Conservation (phyloP, 2,888 invertebrate species). For the Capitulum mitella region DNA sequence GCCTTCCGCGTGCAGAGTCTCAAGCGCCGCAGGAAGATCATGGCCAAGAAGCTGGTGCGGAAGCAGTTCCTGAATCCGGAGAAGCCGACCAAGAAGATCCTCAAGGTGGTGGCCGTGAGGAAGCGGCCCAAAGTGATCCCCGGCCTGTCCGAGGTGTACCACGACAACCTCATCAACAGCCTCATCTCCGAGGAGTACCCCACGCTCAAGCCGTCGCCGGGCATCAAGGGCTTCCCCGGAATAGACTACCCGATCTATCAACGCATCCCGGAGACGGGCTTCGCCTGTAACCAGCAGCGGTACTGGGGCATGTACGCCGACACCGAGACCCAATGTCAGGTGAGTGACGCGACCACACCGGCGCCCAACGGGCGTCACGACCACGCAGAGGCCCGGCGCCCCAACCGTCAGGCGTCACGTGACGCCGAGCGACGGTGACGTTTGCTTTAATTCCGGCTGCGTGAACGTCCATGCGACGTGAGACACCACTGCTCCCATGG, state of each 20-base stretch:
- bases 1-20: slow-evolving; percentile 7
- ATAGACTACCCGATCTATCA: slow-evolving; percentile 36
- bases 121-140: not conserved
- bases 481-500: too few relatives aligned
- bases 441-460: not conserved
- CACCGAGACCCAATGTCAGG: slow-evolving; percentile 36
- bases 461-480: slow-evolving; percentile 4
- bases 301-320: slow-evolving; percentile 36
- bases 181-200: slow-evolving; percentile 17
- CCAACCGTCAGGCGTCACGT: not conserved
- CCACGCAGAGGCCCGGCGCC: not conserved
- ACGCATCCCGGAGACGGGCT: slow-evolving; percentile 35
- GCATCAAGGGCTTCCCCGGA: slow-evolving; percentile 31
- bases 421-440: not conserved
- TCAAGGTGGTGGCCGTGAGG: slow-evolving; percentile 5
- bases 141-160: slow-evolving; percentile 6
- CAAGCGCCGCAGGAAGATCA: not conserved
- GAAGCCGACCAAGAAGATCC: not conserved
- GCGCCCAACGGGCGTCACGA: too few relatives aligned
- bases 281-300: slow-evolving; percentile 36
- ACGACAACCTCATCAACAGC: slow-evolving; percentile 15
- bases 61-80: not conserved
- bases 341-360: too few relatives aligned
- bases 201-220: slow-evolving; percentile 26
- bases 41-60: slow-evolving; percentile 1